phyloP scores from a whole-genome alignment of 2,113 vertebrate genomes.

The Solenodon paradoxus region DNA sequence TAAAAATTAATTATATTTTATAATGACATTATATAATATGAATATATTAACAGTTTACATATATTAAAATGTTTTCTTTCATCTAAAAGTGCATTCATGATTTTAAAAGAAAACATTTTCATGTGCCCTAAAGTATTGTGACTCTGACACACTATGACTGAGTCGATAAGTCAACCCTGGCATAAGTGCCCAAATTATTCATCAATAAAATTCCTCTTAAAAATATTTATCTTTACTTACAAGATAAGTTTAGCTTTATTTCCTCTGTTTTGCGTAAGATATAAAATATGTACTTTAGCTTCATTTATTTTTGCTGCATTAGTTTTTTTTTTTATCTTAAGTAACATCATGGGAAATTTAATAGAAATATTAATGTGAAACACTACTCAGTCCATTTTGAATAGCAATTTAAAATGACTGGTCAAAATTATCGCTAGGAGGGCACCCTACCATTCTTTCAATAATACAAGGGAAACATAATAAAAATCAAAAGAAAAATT shows the following conservation, averaged over 20 bases:
- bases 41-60: background rate
- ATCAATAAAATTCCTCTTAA: constrained; percentile 8
- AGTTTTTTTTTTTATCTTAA: constrained; percentile 31
- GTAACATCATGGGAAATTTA: constrained; percentile 60
- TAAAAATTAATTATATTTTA: background rate
- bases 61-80: background rate
- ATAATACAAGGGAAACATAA: constrained; percentile 65
- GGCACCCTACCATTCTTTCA: constrained; percentile 69
- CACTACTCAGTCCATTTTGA: constrained; percentile 42
- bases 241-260: constrained; percentile 25
- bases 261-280: constrained; percentile 47
- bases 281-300: constrained; percentile 18
- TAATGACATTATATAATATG: background rate
- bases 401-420: constrained; percentile 61
- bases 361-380: constrained; percentile 62
- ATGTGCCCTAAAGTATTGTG: background rate
- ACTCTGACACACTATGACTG: background rate
- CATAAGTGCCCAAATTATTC: background rate
- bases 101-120: background rate
- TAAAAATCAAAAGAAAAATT: constrained; percentile 75
- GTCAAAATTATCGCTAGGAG: constrained; percentile 61
- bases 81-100: background rate
- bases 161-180: background rate
- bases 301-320: background rate
- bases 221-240: constrained; percentile 27